These are phyloP conservation scores for Esox niger DNA, from an alignment of 2,113 vertebrate species.

Conservation along the genomic window DNA sequence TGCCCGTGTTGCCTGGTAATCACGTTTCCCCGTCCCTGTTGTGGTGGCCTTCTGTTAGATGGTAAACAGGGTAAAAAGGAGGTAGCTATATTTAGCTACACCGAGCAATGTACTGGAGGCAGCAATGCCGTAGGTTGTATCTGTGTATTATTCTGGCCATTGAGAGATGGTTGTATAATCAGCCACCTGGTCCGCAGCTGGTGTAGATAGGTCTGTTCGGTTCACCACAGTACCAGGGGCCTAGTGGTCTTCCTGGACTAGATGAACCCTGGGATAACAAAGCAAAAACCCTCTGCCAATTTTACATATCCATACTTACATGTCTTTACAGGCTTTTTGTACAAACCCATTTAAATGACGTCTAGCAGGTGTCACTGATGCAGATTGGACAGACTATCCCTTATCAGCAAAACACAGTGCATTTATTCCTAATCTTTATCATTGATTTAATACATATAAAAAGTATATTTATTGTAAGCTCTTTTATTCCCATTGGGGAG, in stretches of 20 bases:
- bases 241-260: not conserved
- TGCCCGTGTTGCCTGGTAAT: slow-evolving; percentile 40
- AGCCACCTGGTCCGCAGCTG: slow-evolving; percentile 44
- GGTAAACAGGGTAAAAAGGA: slow-evolving; percentile 15
- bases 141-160: slow-evolving; percentile 42
- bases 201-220: slow-evolving; percentile 9
- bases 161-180: slow-evolving; percentile 37
- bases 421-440: no score
- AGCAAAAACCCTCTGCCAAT: not conserved
- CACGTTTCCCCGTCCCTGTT: not conserved
- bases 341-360: not conserved
- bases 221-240: not conserved
- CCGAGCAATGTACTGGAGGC: not conserved
- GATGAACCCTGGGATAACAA: not conserved
- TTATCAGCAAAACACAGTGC: not conserved
- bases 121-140: slow-evolving; percentile 26
- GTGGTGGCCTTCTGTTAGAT: slow-evolving; percentile 9
- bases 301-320: not conserved
- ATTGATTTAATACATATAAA: not conserved
- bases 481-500: not conserved
- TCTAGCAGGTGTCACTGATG: not conserved
- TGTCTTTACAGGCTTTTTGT: not conserved
- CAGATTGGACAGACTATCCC: not conserved
- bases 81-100: slow-evolving; percentile 31
- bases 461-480: not conserved